Evolutionary conservation across 1,140 invertebrate genomes (phyloP).

Genomic region (Sitodiplosis mosellana): DNA sequence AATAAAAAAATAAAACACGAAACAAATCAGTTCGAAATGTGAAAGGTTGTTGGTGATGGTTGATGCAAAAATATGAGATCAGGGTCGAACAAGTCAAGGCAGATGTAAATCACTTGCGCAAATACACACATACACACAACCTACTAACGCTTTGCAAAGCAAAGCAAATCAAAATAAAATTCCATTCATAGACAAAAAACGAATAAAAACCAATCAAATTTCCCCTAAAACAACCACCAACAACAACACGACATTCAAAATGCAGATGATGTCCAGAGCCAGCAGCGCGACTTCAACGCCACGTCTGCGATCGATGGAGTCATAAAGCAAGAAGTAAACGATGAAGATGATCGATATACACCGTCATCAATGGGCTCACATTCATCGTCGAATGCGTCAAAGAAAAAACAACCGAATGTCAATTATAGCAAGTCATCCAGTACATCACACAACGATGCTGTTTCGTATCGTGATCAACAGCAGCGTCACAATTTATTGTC

Average conservation of each 20-base stretch:
- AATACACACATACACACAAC: not conserved
- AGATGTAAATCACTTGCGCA: not conserved
- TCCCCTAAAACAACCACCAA: no score
- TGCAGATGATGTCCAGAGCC: not conserved
- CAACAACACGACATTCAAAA: not conserved
- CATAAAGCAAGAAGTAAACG: not conserved
- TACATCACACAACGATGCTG: not conserved
- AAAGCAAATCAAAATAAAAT: slow-evolving; percentile 4
- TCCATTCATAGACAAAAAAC: no score
- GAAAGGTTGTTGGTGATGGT: slow-evolving; percentile 3
- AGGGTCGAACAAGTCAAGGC: slow-evolving; percentile 4
- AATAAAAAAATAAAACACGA: not conserved
- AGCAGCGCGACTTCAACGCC: not conserved
- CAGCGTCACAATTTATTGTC: slow-evolving; percentile 27
- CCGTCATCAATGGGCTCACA: not conserved
- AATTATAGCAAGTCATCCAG: no score
- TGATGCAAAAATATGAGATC: slow-evolving; percentile 4
- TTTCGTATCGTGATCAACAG: slow-evolving; percentile 25
- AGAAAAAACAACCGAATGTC: no score
- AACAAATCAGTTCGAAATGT: slow-evolving; percentile 4
- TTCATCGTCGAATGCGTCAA: not conserved
- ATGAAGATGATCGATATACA: not conserved
- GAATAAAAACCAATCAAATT: no score
- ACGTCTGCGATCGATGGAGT: not conserved
- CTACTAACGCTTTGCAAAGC: slow-evolving; percentile 1